Conservation (phyloP, 1,140 invertebrate species). For the Brachionus manjavacas region DNA sequence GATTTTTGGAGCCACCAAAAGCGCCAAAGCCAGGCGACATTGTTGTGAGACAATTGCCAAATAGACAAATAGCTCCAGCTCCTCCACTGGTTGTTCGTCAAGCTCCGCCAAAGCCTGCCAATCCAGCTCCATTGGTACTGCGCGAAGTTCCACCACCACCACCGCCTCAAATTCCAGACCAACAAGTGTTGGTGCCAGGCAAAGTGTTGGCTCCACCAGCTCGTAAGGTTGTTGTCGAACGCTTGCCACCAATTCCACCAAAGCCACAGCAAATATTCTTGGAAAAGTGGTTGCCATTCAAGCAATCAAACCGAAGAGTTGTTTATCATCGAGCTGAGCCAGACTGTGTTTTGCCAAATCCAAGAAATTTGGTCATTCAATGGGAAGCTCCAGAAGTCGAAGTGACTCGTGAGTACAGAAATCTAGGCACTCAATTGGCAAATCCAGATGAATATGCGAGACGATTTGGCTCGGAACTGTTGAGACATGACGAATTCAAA, state of each 20-base stretch:
- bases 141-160: conserved; percentile 26
- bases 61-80: conserved; percentile 32
- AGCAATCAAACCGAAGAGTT: conserved; percentile 31
- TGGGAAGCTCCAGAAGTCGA: conserved; percentile 38
- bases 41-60: conserved; percentile 13
- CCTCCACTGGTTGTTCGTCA: conserved; percentile 35
- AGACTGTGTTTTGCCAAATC: conserved; percentile 23
- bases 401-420: conserved; percentile 28
- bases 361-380: conserved; percentile 40
- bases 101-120: conserved; percentile 17
- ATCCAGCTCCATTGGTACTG: conserved; percentile 18
- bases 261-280: conserved; percentile 31
- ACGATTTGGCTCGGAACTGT: background rate
- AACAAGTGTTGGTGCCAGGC: conserved; percentile 8
- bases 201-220: conserved; percentile 37
- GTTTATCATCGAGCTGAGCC: conserved; percentile 3
- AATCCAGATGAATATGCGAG: conserved; percentile 34
- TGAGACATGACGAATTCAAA: conserved; percentile 19
- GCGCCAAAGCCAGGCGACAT: conserved; percentile 31
- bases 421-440: conserved; percentile 21
- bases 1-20: conserved; percentile 31
- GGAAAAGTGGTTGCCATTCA: conserved; percentile 34
- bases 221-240: conserved; percentile 34
- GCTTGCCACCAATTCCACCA: conserved; percentile 23
- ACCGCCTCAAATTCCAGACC: background rate